A percentile compares a stretch with the other conserved stretches of the same genome.
Evolutionary conservation across 1,140 invertebrate species (phyloP).

Genomic region (Sycophila sp.): DNA sequence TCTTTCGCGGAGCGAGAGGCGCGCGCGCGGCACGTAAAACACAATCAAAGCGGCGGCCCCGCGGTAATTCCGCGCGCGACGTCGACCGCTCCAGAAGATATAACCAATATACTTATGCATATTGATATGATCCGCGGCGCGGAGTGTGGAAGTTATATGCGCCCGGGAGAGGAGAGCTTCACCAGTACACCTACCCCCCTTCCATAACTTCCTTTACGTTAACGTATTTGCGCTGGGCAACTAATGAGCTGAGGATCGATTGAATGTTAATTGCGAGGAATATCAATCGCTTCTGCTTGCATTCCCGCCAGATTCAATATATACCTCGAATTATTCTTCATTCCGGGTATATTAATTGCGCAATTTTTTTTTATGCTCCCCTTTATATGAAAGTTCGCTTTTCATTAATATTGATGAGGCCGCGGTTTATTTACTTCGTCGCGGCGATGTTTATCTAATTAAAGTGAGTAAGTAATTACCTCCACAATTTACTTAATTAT

Average conservation of each 20-base stretch:
- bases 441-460: too few species aligned
- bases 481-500: too few species aligned
- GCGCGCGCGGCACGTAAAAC: neutral
- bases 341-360: neutral
- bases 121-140: constrained; percentile 4
- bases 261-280: neutral
- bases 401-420: too few species aligned
- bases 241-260: constrained; percentile 5
- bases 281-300: neutral
- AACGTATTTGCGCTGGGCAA: neutral
- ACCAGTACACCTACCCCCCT: neutral
- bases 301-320: neutral
- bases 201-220: constrained; percentile 2
- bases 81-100: neutral
- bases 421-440: too few species aligned
- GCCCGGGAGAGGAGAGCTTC: too few species aligned
- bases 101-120: constrained; percentile 24
- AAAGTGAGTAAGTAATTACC: too few species aligned
- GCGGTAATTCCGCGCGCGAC: neutral
- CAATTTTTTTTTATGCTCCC: too few species aligned
- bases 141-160: neutral
- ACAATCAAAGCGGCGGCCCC: constrained; percentile 15
- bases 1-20: neutral
- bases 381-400: too few species aligned
- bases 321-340: neutral